These are phyloP conservation scores for Macrosteles quadrilineatus DNA, from an alignment of 1,140 invertebrate species.

Conservation along the genomic window DNA sequence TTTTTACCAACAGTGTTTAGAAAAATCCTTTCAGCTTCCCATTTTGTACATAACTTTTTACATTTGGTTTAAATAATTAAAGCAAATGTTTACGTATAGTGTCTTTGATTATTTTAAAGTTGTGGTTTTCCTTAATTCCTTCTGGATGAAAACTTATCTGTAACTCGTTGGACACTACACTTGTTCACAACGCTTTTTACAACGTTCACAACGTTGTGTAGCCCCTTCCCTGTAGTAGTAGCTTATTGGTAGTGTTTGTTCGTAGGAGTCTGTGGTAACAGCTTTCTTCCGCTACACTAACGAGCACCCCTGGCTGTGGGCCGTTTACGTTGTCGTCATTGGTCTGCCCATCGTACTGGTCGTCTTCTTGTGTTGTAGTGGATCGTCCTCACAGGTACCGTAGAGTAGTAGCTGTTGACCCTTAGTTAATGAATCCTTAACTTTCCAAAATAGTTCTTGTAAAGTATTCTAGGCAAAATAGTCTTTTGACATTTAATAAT, in stretches of 20 bases:
- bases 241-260: conserved; percentile 9
- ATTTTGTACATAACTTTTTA: too few relatives aligned
- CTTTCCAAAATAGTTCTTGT: neutral
- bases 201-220: too few relatives aligned
- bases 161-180: too few relatives aligned
- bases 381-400: conserved; percentile 57
- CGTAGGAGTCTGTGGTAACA: conserved; percentile 78
- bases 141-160: too few relatives aligned
- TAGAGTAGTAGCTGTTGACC: conserved; percentile 13
- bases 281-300: conserved; percentile 80
- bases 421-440: conserved; percentile 2
- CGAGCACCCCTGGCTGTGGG: conserved; percentile 90
- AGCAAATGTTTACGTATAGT: too few relatives aligned
- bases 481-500: too few relatives aligned
- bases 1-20: too few relatives aligned
- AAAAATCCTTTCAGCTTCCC: too few relatives aligned
- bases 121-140: too few relatives aligned
- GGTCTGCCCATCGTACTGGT: conserved; percentile 76
- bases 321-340: conserved; percentile 77
- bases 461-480: neutral
- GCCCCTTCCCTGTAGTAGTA: conserved; percentile 1
- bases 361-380: conserved; percentile 75
- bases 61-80: too few relatives aligned
- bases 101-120: too few relatives aligned
- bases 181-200: too few relatives aligned